Percentiles rank a stretch among this genome's conserved stretches.
Conservation (phyloP, 2,113 vertebrate genomes). For the Phycodurus eques region DNA sequence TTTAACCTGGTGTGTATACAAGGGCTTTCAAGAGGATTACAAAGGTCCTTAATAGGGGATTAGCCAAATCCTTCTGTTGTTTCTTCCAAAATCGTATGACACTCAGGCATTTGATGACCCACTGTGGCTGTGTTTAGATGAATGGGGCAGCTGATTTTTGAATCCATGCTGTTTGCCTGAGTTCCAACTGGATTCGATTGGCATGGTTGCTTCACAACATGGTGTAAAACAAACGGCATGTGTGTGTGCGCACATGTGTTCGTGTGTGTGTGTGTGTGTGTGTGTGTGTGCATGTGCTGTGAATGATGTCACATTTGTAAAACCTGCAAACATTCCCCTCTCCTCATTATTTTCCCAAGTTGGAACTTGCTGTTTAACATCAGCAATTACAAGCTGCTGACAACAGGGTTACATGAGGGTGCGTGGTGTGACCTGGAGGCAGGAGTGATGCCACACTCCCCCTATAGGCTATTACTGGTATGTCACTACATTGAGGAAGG, state of each 20-base stretch:
- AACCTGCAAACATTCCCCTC: slow-evolving; percentile 19
- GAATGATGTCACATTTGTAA: slow-evolving; percentile 26
- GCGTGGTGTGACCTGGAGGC: slow-evolving; percentile 23
- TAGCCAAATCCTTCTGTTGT: slow-evolving; percentile 65
- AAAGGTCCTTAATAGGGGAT: slow-evolving; percentile 55
- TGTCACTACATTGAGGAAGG: slow-evolving; percentile 32
- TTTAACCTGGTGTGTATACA: slow-evolving; percentile 66
- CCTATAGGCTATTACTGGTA: slow-evolving; percentile 63
- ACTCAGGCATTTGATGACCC: slow-evolving; percentile 44
- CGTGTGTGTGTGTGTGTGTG: not conserved
- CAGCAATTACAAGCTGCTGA: slow-evolving; percentile 58
- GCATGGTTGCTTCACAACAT: slow-evolving; percentile 32
- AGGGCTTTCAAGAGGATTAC: slow-evolving; percentile 68
- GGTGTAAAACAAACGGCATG: slow-evolving; percentile 34
- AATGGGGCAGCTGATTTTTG: slow-evolving; percentile 29
- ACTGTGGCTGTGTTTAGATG: slow-evolving; percentile 31
- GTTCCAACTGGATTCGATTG: slow-evolving; percentile 39
- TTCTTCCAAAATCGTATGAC: slow-evolving; percentile 37
- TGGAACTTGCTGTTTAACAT: slow-evolving; percentile 40
- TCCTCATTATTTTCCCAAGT: slow-evolving; percentile 12
- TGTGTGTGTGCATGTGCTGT: slow-evolving; percentile 2
- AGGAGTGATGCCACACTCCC: slow-evolving; percentile 72
- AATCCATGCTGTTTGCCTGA: slow-evolving; percentile 12
- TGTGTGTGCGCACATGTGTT: not conserved
- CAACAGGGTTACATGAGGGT: slow-evolving; percentile 48